Evolutionary conservation across 2,797 vertebrate species (phyloP), one percentile per base, ranked within the genome.

Genomic region (Premnoplex brunnescens): DNA sequence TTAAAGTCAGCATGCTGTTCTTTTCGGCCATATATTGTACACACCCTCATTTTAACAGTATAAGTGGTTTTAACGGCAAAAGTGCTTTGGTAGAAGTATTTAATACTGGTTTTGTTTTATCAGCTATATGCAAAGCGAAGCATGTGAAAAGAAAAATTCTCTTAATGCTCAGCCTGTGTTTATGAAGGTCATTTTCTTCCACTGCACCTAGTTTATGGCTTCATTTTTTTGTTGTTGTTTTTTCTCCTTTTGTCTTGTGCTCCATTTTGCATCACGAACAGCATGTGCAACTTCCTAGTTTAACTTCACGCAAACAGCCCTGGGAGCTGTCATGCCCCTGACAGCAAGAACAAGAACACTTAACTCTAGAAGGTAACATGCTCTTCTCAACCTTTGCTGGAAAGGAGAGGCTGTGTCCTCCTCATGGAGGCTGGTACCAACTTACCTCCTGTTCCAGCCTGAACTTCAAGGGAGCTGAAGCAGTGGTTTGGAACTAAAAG

Each of bases 301-400:
- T 22, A 69, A 48, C 43, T 73, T 63, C 48, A 68, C 43, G 44
- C 34, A 39, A 68, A 41, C 9, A 51, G 49, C 52, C 56, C 52
- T 27, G 36, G 52, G 64, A 91, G 52, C 52, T 63, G 49, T 55
- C 75, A 81, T 7, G 41, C 44, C 43, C 43, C 67, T 6, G 6
- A 28, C 34, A 62, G 58, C 51, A 62, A 71, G 69, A 34, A 68
- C 44, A 56, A 37, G 26, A 74, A 39, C 0, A 3, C 43, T 77
- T 48, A 4, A 4, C 6, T 67, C 13, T 14, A 10, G 63, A 72
- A 72, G 21, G 16, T 28, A 49, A n/a, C 0, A 0, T 34, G 76
- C 14, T 85, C 58, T 49, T 64, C 64, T 55, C 1, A 1, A 4
- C 59, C 59, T 66, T 14, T 63, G 36, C 3, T 32, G 30, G 75